Evolutionary conservation across 64 coral and sea anemone genomes (phyloP), one percentile per base, ranked within the genome.

Genomic region (Hydrozoanthus tunicans): DNA sequence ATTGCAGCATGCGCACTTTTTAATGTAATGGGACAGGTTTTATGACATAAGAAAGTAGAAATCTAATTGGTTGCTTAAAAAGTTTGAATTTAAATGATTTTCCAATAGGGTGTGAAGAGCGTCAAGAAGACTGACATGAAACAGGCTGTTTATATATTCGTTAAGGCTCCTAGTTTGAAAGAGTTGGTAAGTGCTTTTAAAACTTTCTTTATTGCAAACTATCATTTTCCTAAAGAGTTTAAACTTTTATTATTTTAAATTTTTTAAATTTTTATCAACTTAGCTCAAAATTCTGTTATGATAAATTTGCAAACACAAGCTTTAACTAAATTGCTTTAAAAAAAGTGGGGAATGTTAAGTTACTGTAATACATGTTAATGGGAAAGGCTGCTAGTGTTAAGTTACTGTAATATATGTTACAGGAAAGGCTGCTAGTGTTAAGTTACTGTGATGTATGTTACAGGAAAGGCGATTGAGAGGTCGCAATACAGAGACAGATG

Each of bases 41-140:
- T 66, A 9, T 17, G 17, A 66, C 64, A 15, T 66, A 17, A 15
- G 12, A 3, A 66, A 66, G 10, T 11, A 13, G 11, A 4, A 3
- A 52, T 52, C 53, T 11, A 43, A 12, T 53, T 76, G 43, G 10
- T 76, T 12, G 2, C 32, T 43, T 43, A 2, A 43, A 43, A 43
- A 43, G 2, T 43, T 43, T 1, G 32, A 43, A 43, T 43, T 51
- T 51, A 10, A 74, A 56, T 73, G 13, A 13, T 91, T 14, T 68
- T 51, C 69, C 23, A 81, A n/a, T 58, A 98, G 96, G 93, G 96
- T 86, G 96, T 98, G 55, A 75, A 86, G 15, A 98, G 79, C 74
- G 70, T 98, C 57, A 98, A 98, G 92, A 91, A 93, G 5, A 92
- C 90, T 65, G 73, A 86, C 58, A 75, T 95, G 51, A 88, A 95